phyloP scores from a whole-genome alignment of 1,140 invertebrate species.

The Panagrolaimus sp. region DNA sequence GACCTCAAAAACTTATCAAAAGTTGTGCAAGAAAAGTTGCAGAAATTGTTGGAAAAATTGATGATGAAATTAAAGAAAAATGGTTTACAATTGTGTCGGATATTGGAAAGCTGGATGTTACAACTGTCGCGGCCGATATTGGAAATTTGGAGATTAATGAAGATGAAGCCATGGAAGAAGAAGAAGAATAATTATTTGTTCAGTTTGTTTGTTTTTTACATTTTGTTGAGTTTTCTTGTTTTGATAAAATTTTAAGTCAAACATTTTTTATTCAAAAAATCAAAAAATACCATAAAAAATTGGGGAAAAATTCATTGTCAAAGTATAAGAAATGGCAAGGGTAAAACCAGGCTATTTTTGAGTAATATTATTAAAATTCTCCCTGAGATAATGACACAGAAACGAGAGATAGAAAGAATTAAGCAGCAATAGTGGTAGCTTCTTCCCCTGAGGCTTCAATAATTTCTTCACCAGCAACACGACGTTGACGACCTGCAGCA shows the following conservation, averaged over 20 bases:
- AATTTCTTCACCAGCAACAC: neutral
- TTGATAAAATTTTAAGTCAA: neutral
- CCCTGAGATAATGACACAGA: too few species aligned
- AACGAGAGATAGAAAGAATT: too few species aligned
- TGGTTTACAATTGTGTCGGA: neutral
- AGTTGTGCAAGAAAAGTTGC: neutral
- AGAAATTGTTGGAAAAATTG: neutral
- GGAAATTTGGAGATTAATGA: neutral
- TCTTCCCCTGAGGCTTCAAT: slow-evolving; percentile 5
- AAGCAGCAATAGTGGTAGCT: neutral
- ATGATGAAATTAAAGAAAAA: slow-evolving; percentile 10
- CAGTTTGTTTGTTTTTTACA: neutral
- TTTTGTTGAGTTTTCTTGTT: slow-evolving; percentile 7
- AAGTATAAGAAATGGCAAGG: too few species aligned
- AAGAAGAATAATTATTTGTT: neutral
- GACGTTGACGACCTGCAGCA: neutral
- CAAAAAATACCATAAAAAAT: too few species aligned
- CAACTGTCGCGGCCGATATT: neutral
- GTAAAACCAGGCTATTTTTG: too few species aligned
- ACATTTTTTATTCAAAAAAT: too few species aligned
- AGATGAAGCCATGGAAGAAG: too few species aligned
- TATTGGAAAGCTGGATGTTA: neutral
- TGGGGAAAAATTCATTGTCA: too few species aligned
- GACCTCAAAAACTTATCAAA: slow-evolving; percentile 2
- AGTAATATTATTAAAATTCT: too few species aligned